Conservation (phyloP, 2,797 vertebrate genomes). For the Oophaga sylvatica region DNA sequence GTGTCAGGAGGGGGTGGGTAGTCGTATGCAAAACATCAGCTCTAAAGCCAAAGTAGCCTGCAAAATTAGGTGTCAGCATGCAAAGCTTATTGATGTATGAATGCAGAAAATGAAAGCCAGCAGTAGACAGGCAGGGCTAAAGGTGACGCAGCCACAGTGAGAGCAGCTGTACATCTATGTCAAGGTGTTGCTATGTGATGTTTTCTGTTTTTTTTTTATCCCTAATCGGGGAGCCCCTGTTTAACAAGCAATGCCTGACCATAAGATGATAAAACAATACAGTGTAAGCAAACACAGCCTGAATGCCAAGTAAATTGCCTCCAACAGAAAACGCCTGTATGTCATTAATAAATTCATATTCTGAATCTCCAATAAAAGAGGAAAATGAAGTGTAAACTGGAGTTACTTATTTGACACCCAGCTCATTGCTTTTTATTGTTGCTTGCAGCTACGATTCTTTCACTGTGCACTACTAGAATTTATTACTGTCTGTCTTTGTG, state of each 20-base stretch:
- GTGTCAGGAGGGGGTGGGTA: constrained; percentile 84
- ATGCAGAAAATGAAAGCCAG: constrained; percentile 98
- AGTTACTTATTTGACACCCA: constrained; percentile 84
- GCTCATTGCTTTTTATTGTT: constrained; percentile 89
- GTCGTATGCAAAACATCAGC: constrained; percentile 97
- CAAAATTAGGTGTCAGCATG: constrained; percentile 99
- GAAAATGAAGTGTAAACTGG: constrained; percentile 85
- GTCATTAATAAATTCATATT: constrained; percentile 93
- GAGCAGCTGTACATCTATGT: constrained; percentile 98
- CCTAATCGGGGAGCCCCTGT: constrained; percentile 83
- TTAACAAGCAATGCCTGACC: constrained; percentile 94
- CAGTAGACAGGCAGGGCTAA: constrained; percentile 97
- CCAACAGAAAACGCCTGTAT: constrained; percentile 80
- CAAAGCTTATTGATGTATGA: constrained; percentile 99
- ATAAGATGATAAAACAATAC: constrained; percentile 89
- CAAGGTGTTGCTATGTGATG: constrained; percentile 92
- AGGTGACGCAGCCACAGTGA: constrained; percentile 85
- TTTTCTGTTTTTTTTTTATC: constrained; percentile 70
- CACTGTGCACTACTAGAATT: constrained; percentile 82
- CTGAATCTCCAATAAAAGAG: constrained; percentile 84
- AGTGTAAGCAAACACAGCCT: constrained; percentile 83
- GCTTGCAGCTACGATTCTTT: constrained; percentile 82
- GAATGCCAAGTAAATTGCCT: constrained; percentile 93
- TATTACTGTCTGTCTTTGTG: constrained; percentile 85
- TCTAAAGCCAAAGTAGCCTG: constrained; percentile 96